These are phyloP conservation scores for Boleophthalmus pectinirostris DNA, from an alignment of 2,113 vertebrate genomes.

Conservation along the genomic window DNA sequence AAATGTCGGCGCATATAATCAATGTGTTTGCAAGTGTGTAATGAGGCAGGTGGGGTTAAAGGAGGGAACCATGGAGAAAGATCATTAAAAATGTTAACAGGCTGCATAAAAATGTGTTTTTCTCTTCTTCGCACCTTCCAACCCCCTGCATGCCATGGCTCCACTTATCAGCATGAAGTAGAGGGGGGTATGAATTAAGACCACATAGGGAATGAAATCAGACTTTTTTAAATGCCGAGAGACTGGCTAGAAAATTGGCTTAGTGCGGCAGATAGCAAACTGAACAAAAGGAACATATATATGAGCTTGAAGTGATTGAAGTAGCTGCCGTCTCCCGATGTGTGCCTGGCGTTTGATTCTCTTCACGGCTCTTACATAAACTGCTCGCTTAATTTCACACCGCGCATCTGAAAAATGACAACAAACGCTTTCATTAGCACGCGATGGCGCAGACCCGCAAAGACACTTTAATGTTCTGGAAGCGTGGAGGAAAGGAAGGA, in stretches of 20 bases:
- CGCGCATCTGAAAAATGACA: constrained; percentile 81
- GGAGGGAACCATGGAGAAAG: constrained; percentile 54
- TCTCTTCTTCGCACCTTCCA: constrained; percentile 35
- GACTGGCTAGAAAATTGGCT: constrained; percentile 97
- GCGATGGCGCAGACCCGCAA: constrained; percentile 68
- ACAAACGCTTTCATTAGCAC: constrained; percentile 88
- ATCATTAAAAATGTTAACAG: constrained; percentile 79
- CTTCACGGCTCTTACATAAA: constrained; percentile 86
- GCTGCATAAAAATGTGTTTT: constrained; percentile 68
- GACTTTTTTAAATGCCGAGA: constrained; percentile 85
- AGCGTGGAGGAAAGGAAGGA: constrained; percentile 62
- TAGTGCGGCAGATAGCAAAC: constrained; percentile 84
- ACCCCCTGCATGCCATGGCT: constrained; percentile 56
- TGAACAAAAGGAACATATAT: constrained; percentile 89
- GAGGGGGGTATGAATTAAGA: constrained; percentile 82
- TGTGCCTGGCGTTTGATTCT: constrained; percentile 83
- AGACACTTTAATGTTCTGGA: constrained; percentile 75
- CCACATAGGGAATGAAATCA: constrained; percentile 84
- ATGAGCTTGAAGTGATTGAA: constrained; percentile 90
- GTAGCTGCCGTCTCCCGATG: constrained; percentile 81
- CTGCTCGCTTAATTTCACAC: constrained; percentile 90
- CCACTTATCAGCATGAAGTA: constrained; percentile 73
- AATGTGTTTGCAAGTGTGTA: constrained; percentile 9
- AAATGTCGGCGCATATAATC: constrained; percentile 1
- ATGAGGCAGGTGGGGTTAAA: constrained; percentile 2